Conservation (phyloP, 1,140 invertebrate genomes). For the Maconellicoccus hirsutus region DNA sequence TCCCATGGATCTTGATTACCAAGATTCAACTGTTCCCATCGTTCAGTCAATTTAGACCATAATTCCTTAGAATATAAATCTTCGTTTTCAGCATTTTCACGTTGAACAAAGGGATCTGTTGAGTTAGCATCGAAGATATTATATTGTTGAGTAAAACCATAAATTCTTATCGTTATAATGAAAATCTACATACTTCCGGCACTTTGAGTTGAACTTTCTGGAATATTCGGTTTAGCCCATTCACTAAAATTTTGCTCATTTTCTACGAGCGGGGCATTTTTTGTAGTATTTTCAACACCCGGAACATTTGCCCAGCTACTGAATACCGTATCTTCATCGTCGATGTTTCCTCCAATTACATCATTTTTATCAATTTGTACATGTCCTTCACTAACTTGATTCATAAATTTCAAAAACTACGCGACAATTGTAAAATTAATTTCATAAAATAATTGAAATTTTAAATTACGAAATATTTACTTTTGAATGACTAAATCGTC, state of each 20-base stretch:
- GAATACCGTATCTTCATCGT: neutral
- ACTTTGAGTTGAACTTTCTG: neutral
- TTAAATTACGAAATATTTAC: conserved; percentile 20
- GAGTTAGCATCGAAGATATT: no score
- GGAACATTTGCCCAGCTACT: neutral
- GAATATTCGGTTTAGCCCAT: conserved; percentile 4
- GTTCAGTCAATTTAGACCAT: conserved; percentile 62
- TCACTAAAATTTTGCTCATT: neutral
- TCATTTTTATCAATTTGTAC: conserved; percentile 38
- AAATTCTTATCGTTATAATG: no score
- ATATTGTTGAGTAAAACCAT: no score
- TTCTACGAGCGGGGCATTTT: neutral
- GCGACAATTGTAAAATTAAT: conserved; percentile 15
- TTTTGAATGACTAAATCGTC: conserved; percentile 27
- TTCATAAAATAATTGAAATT: neutral
- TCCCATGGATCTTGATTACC: conserved; percentile 50
- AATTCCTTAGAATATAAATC: conserved; percentile 42
- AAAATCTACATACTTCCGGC: no score
- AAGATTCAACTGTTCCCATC: conserved; percentile 58
- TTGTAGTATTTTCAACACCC: neutral
- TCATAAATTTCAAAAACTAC: conserved; percentile 78
- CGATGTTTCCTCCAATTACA: conserved; percentile 27
- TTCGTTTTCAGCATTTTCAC: conserved; percentile 16
- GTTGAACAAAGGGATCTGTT: neutral
- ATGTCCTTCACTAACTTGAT: conserved; percentile 56